Percentiles rank a stretch among this genome's conserved stretches.
Evolutionary conservation across 1,140 invertebrate species (phyloP).

Genomic region (Luehdorfia chinensis): DNA sequence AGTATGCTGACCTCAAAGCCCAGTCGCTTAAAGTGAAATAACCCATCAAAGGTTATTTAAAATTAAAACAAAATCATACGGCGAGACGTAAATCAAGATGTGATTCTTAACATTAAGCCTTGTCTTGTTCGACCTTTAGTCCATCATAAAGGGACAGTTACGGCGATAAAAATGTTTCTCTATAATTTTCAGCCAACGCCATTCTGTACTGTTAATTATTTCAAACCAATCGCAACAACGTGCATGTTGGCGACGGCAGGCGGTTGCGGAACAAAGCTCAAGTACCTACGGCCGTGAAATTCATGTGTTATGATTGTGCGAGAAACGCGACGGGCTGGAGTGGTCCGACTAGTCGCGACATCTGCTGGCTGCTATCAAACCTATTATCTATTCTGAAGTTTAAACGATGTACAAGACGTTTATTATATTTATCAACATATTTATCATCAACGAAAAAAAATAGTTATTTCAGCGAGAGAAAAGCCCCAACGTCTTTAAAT

Average conservation of each 20-base stretch:
- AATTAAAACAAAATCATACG: too few species aligned
- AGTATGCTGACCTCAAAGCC: too few species aligned
- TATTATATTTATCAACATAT: too few species aligned
- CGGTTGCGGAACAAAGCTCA: constrained; percentile 36
- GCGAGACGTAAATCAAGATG: too few species aligned
- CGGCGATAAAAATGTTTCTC: constrained; percentile 12
- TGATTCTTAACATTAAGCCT: neutral
- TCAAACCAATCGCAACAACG: constrained; percentile 39
- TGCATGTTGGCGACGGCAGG: constrained; percentile 33
- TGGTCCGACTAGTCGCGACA: constrained; percentile 30
- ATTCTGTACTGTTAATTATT: constrained; percentile 30
- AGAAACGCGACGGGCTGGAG: constrained; percentile 16
- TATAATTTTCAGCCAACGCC: constrained; percentile 19
- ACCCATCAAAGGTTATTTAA: too few species aligned
- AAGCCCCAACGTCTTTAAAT: too few species aligned
- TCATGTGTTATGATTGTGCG: constrained; percentile 41
- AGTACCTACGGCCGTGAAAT: constrained; percentile 34
- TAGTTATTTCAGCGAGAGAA: too few species aligned
- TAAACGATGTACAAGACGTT: neutral
- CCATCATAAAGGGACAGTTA: too few species aligned
- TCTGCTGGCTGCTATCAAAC: constrained; percentile 37
- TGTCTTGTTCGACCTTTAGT: neutral
- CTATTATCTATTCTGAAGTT: constrained; percentile 29
- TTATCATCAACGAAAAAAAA: too few species aligned
- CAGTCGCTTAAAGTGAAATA: too few species aligned